Base-by-base conservation (phyloP, 2,797 vertebrate genomes). In the Otus scops region DNA sequence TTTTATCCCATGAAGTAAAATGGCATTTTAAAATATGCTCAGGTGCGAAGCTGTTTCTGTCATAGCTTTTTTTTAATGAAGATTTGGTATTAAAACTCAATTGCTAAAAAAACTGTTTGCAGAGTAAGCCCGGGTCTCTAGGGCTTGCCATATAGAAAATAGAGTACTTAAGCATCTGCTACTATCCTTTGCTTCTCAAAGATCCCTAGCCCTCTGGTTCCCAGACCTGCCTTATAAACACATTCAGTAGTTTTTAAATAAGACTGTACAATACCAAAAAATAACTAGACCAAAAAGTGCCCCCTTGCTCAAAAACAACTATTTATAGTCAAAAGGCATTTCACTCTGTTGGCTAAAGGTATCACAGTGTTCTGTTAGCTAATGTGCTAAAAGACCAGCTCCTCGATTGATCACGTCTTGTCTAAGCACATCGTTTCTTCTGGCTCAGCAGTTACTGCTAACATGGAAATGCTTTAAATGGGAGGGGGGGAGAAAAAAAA, bases 361-460 rank as follows among this genome's bases (percentile, higher is more conserved):
- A 85, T 96, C 96, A 96, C 95, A 95, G 95, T 95, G 96, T 95
- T 96, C 83, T 82, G 56, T 69, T 77, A 47, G 87, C 89, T 68
- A 3, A 16, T 6, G 27, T 59, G 67, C 85, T 48, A 3, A 20
- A 60, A 77, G 47, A 54, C 32, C 27, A 39, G 65, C 56, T 67
- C 57, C 82, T 34, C 5, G 17, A 13, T 2, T 7, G 41, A 13
- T 18, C 51, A 6, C 1, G 0, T 47, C 43, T 27, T 17, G 16
- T 24, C 78, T 14, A 30, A 69, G 67, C 86, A 5, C 77, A 0
- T n/a, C 1, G 1, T 7, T 82, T 17, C 87, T 64, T 34, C 88
- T 41, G 43, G 34, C 38, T 57, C 61, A 43, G 67, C 74, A 36
- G 38, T 3, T 47, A 8, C 71, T 68, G 79, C 71, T 36, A 47